Evolutionary conservation across 2,797 vertebrate species (phyloP), one percentile per base, ranked within the genome.

Genomic region (Scolopax rusticola): DNA sequence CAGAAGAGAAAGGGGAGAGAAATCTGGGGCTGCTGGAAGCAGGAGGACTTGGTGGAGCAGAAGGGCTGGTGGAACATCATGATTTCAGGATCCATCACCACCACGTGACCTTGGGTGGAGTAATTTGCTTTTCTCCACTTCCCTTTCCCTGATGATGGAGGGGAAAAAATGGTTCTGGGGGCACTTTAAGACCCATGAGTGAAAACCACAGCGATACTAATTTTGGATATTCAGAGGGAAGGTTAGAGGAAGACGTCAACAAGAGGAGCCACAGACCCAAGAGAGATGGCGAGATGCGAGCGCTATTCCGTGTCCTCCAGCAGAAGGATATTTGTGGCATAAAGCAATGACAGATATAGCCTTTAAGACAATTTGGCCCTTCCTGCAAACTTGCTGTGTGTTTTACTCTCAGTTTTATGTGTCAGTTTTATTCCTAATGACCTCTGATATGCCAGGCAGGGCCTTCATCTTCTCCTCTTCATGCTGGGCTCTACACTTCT

Each of bases 51-150:
- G 18, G 28, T 59, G 48, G 18, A 41, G 18, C 65, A 16, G 19
- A 23, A 71, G 15, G 45, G 12, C 15, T 40, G 20, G 3, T 8
- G 24, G 14, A 41, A 5, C 33, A 33, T n/a, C 0, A 0, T 2
- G 15, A 15, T 51, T 85, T 76, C 3, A 16, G 61, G 38, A 40
- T 36, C 17, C 8, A 10, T 67, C 15, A 57, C 30, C 20, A 36
- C 33, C 25, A 4, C 8, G 0, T 8, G 21, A 36, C 21, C 53
- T 40, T 19, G 45, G 21, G 41, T 38, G 10, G 48, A 2, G 2
- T 13, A 0, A 16, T 69, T 82, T 43, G 15, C 16, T 61, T 41
- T 76, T 32, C 9, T 50, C 28, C 16, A 8, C 67, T 59, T 23
- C 24, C 8, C 8, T 77, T 64, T 68, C 36, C 33, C 11, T n/a